Evolutionary conservation across 2,797 vertebrate species (phyloP), one percentile per base, ranked within the genome.

Genomic region (Hippocampus kuda): DNA sequence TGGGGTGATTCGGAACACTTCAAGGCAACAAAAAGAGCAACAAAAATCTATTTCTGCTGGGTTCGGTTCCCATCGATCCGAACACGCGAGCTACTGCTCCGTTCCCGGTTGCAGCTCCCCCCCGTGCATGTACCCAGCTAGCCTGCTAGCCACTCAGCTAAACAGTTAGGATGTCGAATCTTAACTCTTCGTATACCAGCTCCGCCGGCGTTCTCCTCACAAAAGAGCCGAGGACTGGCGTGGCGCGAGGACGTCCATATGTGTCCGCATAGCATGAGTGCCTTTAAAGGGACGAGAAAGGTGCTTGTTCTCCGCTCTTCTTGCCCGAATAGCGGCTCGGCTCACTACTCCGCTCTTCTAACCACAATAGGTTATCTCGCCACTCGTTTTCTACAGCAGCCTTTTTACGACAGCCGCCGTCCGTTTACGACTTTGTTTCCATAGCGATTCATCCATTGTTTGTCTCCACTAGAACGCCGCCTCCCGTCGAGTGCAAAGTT

Each of bases 101-200:
- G 24, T 88, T 86, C 87, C 86, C 82, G 73, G 89, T 82, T 24
- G 22, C 44, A 12, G 44, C 63, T 18, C 20, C 38, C 9, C 30
- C 42, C 42, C 24, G 22, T 26, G 44, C 63, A 65, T 27, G 26
- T 88, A 87, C 88, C 86, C 84, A 75, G 89, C 83, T 90, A 89
- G 88, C 88, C 87, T 85, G 88, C 86, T 91, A 91, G 90, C 89
- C 81, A 75, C 80, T 60, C 76, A 63, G 83, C 90, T 87, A 88
- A 90, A 89, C 89, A 88, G 78, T 90, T 89, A 80, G 68, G 87
- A 79, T 86, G 75, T 86, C 83, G 81, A 74, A 59, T 85, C 81
- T 86, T 85, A 89, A 90, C 85, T 89, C 87, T 87, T 90, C 81
- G 24, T 79, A 51, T 77, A 73, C 83, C 79, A 81, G 80, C 70